Conservation (phyloP, 2,113 vertebrate genomes). For the Callocephalon fimbriatum region DNA sequence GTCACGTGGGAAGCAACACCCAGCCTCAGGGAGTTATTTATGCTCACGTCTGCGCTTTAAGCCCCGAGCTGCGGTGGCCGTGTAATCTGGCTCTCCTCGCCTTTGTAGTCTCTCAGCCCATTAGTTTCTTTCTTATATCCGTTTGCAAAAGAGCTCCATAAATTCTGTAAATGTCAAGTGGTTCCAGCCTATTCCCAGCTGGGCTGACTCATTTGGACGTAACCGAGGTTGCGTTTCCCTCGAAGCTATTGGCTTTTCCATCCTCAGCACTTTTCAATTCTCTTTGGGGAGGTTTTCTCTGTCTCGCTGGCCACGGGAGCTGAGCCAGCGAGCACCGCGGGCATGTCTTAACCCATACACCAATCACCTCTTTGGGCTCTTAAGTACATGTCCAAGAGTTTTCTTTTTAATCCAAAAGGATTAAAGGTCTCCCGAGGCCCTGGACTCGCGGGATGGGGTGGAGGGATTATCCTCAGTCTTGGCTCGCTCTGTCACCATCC, state of each 20-base stretch:
- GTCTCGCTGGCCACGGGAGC: not conserved
- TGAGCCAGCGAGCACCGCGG: not conserved
- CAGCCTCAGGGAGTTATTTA: not conserved
- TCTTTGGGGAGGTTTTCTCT: not conserved
- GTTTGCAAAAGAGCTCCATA: constrained; percentile 56
- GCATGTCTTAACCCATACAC: not conserved
- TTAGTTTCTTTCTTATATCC: constrained; percentile 58
- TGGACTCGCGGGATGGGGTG: not conserved
- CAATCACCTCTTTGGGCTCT: not conserved
- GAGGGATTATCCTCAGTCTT: not conserved
- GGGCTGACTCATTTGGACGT: constrained; percentile 24
- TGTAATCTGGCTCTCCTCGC: not conserved
- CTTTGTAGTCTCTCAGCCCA: constrained; percentile 38
- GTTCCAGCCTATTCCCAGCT: constrained; percentile 51
- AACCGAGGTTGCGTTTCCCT: constrained; percentile 27
- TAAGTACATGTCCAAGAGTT: not conserved
- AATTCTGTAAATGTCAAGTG: constrained; percentile 57
- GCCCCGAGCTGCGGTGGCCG: not conserved
- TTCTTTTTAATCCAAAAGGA: constrained; percentile 18
- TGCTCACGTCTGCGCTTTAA: not conserved
- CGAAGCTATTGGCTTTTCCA: constrained; percentile 40
- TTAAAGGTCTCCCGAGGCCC: constrained; percentile 20
- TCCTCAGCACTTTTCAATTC: not conserved
- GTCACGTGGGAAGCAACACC: not conserved
- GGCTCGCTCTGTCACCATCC: not conserved